Conservation (phyloP, 2,797 vertebrate species). For the Melanotaenia parkinsoni region DNA sequence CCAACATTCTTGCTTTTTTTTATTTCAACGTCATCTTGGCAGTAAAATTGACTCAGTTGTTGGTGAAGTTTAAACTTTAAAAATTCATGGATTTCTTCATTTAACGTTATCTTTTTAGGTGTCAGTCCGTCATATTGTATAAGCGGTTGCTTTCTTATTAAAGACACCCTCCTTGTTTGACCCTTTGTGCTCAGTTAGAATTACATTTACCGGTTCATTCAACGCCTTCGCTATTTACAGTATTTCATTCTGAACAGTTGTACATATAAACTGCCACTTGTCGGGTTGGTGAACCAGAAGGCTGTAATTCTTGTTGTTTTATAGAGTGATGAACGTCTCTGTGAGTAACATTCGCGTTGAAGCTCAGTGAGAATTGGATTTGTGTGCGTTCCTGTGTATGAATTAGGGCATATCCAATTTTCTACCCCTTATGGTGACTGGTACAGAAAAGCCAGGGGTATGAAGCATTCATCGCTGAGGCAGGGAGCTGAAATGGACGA, state of each 20-base stretch:
- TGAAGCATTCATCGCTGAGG: slow-evolving; percentile 63
- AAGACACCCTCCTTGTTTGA: background rate
- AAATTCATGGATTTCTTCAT: background rate
- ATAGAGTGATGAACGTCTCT: slow-evolving; percentile 22
- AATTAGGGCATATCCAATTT: slow-evolving; percentile 58
- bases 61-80: slow-evolving; percentile 13
- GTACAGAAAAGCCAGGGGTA: slow-evolving; percentile 25
- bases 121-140: background rate
- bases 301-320: slow-evolving; percentile 39
- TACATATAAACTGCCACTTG: background rate
- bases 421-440: slow-evolving; percentile 27
- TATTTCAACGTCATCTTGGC: no score
- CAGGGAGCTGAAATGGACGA: slow-evolving; percentile 16
- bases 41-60: background rate
- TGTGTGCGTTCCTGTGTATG: slow-evolving; percentile 32
- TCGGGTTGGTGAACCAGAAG: background rate
- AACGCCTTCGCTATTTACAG: background rate
- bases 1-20: background rate
- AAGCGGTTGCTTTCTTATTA: background rate
- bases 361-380: slow-evolving; percentile 26
- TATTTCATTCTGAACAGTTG: background rate
- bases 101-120: background rate
- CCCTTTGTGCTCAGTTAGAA: background rate
- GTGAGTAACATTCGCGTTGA: slow-evolving; percentile 35
- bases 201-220: background rate